phyloP scores from a whole-genome alignment of 2,797 vertebrate species.

The Arremon brunneinucha region DNA sequence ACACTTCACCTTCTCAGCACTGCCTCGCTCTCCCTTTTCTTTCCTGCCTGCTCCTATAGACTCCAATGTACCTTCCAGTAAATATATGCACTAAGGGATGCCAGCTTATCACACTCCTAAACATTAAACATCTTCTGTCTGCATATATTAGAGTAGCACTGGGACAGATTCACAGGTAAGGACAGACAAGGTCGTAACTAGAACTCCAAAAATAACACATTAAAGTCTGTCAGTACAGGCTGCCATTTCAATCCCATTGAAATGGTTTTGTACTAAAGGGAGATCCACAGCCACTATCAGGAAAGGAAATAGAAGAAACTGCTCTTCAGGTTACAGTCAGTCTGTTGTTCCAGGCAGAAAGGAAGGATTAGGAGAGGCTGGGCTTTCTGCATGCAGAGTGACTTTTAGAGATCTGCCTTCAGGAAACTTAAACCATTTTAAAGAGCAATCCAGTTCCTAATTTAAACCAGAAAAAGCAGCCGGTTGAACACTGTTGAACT shows the following conservation, averaged over 20 bases:
- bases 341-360: neutral
- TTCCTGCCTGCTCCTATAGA: neutral
- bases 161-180: neutral
- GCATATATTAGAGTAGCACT: neutral
- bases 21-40: neutral
- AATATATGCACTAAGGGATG: neutral
- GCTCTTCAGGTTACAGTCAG: neutral
- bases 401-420: slow-evolving; percentile 24
- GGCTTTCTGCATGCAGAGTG: neutral
- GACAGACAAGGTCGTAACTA: neutral
- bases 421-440: slow-evolving; percentile 1
- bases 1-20: slow-evolving; percentile 10
- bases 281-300: neutral
- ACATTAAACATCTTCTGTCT: neutral
- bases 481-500: neutral
- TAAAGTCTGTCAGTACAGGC: neutral
- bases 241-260: neutral
- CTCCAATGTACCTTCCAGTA: neutral
- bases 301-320: neutral
- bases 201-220: neutral
- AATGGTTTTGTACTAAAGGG: neutral
- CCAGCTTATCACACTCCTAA: neutral
- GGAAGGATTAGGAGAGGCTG: neutral
- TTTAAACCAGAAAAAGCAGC: slow-evolving; percentile 28
- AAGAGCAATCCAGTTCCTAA: neutral